Evolutionary conservation across 2,113 vertebrate genomes (phyloP).

Genomic region (Neotragus pygmaeus): DNA sequence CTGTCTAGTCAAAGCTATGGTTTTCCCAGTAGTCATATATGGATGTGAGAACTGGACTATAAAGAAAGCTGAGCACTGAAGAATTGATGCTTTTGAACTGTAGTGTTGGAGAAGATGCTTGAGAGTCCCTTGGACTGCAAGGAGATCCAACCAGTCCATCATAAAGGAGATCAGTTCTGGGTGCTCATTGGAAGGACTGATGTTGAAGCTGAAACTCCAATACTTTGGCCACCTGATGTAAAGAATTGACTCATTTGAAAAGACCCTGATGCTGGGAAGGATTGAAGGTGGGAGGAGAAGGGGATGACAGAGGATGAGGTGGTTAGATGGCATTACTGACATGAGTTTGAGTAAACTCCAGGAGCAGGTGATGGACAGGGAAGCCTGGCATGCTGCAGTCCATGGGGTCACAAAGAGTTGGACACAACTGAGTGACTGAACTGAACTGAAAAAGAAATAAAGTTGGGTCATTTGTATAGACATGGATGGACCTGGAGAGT

Average conservation of each 20-base stretch:
- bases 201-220: not conserved
- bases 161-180: not conserved
- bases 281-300: not conserved
- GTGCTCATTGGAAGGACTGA: not conserved
- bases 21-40: not conserved
- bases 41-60: not conserved
- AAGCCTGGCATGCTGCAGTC: not conserved
- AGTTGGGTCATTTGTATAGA: not conserved
- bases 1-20: not conserved
- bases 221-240: fast-evolving
- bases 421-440: not conserved
- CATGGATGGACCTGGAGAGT: not conserved
- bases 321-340: not conserved
- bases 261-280: not conserved
- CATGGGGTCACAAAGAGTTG: not conserved
- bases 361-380: not conserved
- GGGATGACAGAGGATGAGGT: not conserved
- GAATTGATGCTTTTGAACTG: not conserved
- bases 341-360: not conserved
- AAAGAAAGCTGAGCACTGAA: not conserved
- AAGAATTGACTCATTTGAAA: not conserved
- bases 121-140: not conserved
- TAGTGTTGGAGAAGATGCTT: not conserved
- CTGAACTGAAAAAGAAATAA: not conserved
- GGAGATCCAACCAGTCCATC: not conserved